Conservation (phyloP, 2,797 vertebrate species). For the Schizopygopsis malacanthus region DNA sequence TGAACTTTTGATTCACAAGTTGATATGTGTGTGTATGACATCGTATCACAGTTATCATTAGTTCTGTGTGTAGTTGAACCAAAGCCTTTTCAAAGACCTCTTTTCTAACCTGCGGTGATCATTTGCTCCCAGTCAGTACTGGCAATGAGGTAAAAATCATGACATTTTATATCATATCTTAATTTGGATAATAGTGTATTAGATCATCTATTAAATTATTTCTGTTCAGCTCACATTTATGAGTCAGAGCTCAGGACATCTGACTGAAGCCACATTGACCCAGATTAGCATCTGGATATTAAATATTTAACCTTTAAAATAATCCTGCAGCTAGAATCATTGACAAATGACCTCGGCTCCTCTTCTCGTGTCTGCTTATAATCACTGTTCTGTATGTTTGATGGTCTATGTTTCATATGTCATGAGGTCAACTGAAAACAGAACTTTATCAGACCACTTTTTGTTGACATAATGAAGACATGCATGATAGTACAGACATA, state of each 20-base stretch:
- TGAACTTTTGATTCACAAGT: neutral
- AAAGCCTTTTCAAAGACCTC: slow-evolving; percentile 20
- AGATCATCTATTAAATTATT: slow-evolving; percentile 64
- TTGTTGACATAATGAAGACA: too few relatives aligned
- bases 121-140: slow-evolving; percentile 34
- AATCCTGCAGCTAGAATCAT: slow-evolving; percentile 85
- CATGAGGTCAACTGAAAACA: slow-evolving; percentile 80
- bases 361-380: slow-evolving; percentile 77
- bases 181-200: slow-evolving; percentile 62
- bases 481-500: too few relatives aligned
- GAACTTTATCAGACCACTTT: too few relatives aligned
- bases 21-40: neutral
- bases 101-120: slow-evolving; percentile 25
- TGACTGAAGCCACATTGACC: slow-evolving; percentile 75
- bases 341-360: slow-evolving; percentile 86
- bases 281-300: slow-evolving; percentile 79
- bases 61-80: slow-evolving; percentile 14
- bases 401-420: slow-evolving; percentile 82
- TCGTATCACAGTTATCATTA: neutral
- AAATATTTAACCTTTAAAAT: slow-evolving; percentile 86
- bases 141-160: slow-evolving; percentile 17
- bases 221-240: slow-evolving; percentile 55
- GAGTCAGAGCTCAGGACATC: slow-evolving; percentile 73
- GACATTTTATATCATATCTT: slow-evolving; percentile 56
- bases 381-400: slow-evolving; percentile 79